phyloP scores from a whole-genome alignment of 2,888 invertebrate species.

The Muschampia plurimacula region DNA sequence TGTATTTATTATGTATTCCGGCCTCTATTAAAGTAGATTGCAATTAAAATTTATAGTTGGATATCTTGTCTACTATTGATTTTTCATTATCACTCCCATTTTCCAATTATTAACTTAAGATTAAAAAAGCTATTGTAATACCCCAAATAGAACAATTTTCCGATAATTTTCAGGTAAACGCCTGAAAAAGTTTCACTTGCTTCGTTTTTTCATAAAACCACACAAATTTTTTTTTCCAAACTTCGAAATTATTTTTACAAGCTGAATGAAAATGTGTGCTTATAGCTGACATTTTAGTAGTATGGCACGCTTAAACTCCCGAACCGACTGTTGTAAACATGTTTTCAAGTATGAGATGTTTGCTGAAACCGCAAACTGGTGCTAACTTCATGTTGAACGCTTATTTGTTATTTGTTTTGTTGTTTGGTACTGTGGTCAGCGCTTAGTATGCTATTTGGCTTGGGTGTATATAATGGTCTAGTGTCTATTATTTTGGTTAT shows the following conservation, averaged over 20 bases:
- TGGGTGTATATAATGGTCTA: not conserved
- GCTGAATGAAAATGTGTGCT: not conserved
- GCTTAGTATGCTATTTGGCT: conserved; percentile 13
- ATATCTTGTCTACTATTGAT: no score
- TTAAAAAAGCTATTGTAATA: no score
- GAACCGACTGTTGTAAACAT: conserved; percentile 43
- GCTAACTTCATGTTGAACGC: conserved; percentile 29
- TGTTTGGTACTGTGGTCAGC: conserved; percentile 27
- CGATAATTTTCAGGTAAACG: no score
- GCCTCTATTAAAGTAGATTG: no score
- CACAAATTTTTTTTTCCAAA: not conserved
- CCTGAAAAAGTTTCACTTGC: no score
- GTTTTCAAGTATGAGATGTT: conserved; percentile 45
- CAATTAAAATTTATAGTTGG: no score
- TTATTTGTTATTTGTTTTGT: conserved; percentile 35
- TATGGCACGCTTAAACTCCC: conserved; percentile 32
- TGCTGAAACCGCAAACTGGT: conserved; percentile 36
- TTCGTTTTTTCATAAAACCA: no score
- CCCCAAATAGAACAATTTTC: no score
- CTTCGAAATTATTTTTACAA: not conserved
- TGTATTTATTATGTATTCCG: no score
- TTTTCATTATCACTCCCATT: no score
- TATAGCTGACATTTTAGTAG: conserved; percentile 16
- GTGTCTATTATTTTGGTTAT: not conserved
- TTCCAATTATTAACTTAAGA: no score